These are phyloP conservation scores for Noctua fimbriata DNA, from an alignment of 2,888 invertebrate species.

Conservation along the genomic window DNA sequence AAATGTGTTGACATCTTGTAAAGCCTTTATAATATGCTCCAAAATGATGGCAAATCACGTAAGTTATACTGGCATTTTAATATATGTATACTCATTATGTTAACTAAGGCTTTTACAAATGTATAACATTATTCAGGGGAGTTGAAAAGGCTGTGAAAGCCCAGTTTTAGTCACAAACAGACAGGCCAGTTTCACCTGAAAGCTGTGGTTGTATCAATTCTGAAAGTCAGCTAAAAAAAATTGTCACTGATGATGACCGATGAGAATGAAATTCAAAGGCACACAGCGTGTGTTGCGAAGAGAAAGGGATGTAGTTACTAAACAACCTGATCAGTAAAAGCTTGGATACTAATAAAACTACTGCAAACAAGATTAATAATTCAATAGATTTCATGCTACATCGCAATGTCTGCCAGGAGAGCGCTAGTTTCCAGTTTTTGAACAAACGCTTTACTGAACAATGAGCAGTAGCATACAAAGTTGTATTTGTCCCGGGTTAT, in stretches of 20 bases:
- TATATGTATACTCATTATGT: background rate
- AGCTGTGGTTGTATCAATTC: background rate
- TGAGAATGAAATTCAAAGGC: background rate
- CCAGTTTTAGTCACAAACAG: background rate
- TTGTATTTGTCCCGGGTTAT: conserved; percentile 27
- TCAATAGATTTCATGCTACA: conserved; percentile 16
- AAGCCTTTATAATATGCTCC: background rate
- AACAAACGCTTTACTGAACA: conserved; percentile 23
- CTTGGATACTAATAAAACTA: background rate
- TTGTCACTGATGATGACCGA: background rate
- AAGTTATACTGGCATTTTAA: background rate
- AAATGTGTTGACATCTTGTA: conserved; percentile 20
- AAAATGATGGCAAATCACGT: background rate
- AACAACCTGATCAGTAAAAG: conserved; percentile 4
- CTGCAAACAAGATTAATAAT: conserved; percentile 15
- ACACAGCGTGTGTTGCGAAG: background rate
- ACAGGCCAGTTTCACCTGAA: background rate
- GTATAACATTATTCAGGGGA: background rate
- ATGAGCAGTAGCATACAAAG: conserved; percentile 19
- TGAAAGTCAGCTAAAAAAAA: background rate
- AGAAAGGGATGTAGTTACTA: background rate
- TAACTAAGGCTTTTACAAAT: background rate
- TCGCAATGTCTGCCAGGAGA: conserved; percentile 9
- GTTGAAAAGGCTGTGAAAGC: background rate
- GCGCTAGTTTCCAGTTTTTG: conserved; percentile 26